phyloP scores from a whole-genome alignment of 2,888 invertebrate genomes.

The Eremobia ochroleuca region DNA sequence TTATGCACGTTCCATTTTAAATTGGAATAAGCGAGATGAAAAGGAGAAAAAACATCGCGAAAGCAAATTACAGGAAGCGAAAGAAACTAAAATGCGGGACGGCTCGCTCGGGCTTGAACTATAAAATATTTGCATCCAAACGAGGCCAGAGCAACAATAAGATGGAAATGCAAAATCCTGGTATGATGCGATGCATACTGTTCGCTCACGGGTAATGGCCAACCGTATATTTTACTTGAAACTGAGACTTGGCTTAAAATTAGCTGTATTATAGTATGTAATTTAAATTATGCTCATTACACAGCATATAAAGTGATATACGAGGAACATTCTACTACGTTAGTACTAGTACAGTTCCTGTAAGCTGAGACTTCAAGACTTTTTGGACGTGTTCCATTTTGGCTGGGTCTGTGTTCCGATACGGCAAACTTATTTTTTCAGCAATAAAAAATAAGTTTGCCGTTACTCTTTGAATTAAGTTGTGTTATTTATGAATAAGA shows the following conservation, averaged over 20 bases:
- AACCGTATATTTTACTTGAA: conserved; percentile 70
- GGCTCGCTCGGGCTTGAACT: conserved; percentile 82
- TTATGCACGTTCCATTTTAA: conserved; percentile 81
- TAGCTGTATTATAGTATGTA: conserved; percentile 64
- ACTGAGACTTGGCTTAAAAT: conserved; percentile 66
- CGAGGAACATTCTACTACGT: conserved; percentile 37
- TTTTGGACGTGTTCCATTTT: conserved; percentile 65
- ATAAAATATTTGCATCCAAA: conserved; percentile 89
- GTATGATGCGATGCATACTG: conserved; percentile 80
- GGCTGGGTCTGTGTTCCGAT: conserved; percentile 58
- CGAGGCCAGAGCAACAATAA: conserved; percentile 85
- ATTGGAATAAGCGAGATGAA: conserved; percentile 82
- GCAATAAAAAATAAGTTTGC: conserved; percentile 54
- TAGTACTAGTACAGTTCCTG: conserved; percentile 45
- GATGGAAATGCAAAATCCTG: conserved; percentile 85
- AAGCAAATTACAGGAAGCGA: conserved; percentile 86
- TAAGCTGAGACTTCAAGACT: conserved; percentile 51
- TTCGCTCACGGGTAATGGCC: conserved; percentile 74
- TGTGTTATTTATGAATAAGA: conserved; percentile 41
- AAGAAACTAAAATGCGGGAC: conserved; percentile 84
- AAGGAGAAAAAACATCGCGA: conserved; percentile 78
- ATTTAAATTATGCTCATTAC: conserved; percentile 63
- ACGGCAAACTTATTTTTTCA: conserved; percentile 58
- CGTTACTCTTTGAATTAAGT: conserved; percentile 47
- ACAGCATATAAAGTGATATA: conserved; percentile 48